Evolutionary conservation across 2,888 invertebrate species (phyloP), one percentile per base, ranked within the genome.

Genomic region (Lycia hirtaria): DNA sequence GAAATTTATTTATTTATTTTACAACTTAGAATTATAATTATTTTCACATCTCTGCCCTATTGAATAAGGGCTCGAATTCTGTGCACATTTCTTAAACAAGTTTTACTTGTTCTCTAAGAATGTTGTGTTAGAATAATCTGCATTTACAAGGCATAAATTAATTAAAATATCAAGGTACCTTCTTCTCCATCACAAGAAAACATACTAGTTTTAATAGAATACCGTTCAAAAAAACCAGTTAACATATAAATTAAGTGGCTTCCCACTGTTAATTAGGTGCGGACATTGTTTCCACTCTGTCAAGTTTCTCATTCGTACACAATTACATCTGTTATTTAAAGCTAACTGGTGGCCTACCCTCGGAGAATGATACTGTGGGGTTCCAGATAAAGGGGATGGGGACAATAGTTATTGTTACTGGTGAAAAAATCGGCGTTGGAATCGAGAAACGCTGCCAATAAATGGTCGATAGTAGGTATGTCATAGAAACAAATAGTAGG

Each of bases 281-380:
- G 67, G 67, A 76, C 77, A 78, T 82, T 80, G 77, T 78, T 80
- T 81, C 75, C 80, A 78, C 72, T 60, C 72, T 72, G 72, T 65
- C 69, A 64, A 68, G 69, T 72, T 70, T 67, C 65, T 75, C 79
- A 81, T 87, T 78, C 83, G 78, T 87, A 83, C 83, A 83, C 88
- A 90, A 90, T 91, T 90, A 89, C 75, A 74, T 76, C 70, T 81
- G 83, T 80, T 82, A 81, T 79, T 81, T 76, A 78, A 76, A 80
- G 72, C 75, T 80, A 52, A 49, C 57, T 57, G 45, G 28, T 22
- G 19, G 32, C 20, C 48, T 41, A 60, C 59, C 50, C 59, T 50
- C 24, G 35, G 51, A 22, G 47, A 48, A 10, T 40, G 59, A 59
- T 58, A 54, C 45, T 40, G 24, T 50, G n/a, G 59, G 59, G 55